phyloP scores from a whole-genome alignment of 2,888 invertebrate genomes.

The Phyllotreta striolata region DNA sequence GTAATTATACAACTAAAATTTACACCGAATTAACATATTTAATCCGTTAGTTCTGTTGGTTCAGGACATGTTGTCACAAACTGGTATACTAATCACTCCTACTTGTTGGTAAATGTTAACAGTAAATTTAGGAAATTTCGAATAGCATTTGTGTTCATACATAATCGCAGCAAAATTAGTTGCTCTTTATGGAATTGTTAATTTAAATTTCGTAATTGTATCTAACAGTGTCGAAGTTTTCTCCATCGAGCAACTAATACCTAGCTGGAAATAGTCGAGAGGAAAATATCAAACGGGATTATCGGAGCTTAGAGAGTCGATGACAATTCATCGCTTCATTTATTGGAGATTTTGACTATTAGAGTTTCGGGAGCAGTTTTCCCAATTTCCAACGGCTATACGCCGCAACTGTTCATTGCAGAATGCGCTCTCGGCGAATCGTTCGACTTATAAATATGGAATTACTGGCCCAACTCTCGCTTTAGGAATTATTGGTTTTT shows the following conservation, averaged over 20 bases:
- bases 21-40: too few relatives aligned
- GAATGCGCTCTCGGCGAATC: constrained; percentile 1
- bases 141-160: too few relatives aligned
- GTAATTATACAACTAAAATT: too few relatives aligned
- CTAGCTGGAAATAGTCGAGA: constrained; percentile 31
- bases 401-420: constrained; percentile 19
- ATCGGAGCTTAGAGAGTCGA: constrained; percentile 51
- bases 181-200: too few relatives aligned
- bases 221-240: too few relatives aligned
- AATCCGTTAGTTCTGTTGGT: too few relatives aligned
- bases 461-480: constrained; percentile 11
- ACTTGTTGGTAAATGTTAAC: too few relatives aligned
- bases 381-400: constrained; percentile 44
- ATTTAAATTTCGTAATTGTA: too few relatives aligned
- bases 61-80: too few relatives aligned
- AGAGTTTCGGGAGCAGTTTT: constrained; percentile 45
- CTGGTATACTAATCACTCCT: too few relatives aligned
- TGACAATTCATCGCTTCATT: constrained; percentile 56
- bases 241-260: constrained; percentile 6
- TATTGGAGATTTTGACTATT: constrained; percentile 50
- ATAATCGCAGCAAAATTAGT: too few relatives aligned
- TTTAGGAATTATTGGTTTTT: constrained; percentile 14
- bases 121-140: too few relatives aligned
- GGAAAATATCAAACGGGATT: constrained; percentile 46
- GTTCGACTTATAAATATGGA: constrained; percentile 16